Base-by-base conservation (phyloP, 2,797 vertebrate species). In the Valencia hispanica region DNA sequence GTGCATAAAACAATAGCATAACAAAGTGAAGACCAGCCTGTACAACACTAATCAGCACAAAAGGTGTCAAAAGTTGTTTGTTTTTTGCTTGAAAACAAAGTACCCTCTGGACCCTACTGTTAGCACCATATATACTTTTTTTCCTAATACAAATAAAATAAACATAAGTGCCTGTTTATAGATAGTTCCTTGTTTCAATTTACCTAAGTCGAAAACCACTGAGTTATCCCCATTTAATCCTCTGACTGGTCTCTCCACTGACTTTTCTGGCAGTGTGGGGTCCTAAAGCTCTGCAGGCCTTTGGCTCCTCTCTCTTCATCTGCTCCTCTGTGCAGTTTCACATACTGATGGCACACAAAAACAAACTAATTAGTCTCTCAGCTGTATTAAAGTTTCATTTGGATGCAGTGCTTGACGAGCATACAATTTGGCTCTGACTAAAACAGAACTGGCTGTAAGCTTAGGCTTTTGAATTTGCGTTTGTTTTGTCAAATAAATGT, bases 341-440 rank as follows among this genome's bases (percentile, higher is more conserved):
- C 83, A 83, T 83, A 74, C 80, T 86, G 81, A 88, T 87, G 78
- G 73, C 79, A 83, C 82, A 89, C 80, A 82, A 80, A 87, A 89
- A 79, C 76, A 77, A 75, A 87, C 85, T 87, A 93, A 92, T 93
- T 90, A 88, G 82, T 91, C 88, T 91, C 89, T 86, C 84, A 7
- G 84, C 68, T 89, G 86, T 81, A 84, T 90, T 92, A 83, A 87
- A 73, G 79, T 84, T 87, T 84, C 17, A 41, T 87, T 87, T 57
- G 65, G 71, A 85, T 80, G 77, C 79, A 69, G 72, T 75, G 78
- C 79, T 80, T 81, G 73, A 87, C 76, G 78, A 79, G 80, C 77
- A 73, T 68, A 66, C 74, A 51, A 45, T 77, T n/a, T 73, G 75
- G 79, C 68, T 66, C 12, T 45, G 30, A 68, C 45, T 72, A 68